phyloP scores from a whole-genome alignment of 1,140 invertebrate genomes.

The Drosophila quadrilineata region DNA sequence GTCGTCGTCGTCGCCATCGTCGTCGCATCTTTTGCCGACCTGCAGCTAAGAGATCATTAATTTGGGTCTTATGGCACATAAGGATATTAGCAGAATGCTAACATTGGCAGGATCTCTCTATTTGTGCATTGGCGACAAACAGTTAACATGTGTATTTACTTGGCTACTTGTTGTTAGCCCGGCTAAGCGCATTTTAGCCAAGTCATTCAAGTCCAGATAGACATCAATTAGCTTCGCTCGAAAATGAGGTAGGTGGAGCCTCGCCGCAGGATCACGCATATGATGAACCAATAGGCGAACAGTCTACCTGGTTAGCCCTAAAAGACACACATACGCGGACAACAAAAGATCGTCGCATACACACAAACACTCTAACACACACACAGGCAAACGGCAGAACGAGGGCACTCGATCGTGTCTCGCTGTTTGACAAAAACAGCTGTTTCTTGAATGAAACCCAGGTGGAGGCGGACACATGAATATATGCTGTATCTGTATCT shows the following conservation, averaged over 20 bases:
- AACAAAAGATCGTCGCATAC: constrained; percentile 13
- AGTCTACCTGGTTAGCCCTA: constrained; percentile 53
- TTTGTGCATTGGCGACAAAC: constrained; percentile 48
- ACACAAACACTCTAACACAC: not conserved
- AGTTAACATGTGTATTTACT: constrained; percentile 46
- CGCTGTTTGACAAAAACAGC: constrained; percentile 71
- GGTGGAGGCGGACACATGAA: constrained; percentile 46
- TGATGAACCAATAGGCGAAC: constrained; percentile 56
- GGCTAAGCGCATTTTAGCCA: constrained; percentile 32
- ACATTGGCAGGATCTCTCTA: constrained; percentile 19
- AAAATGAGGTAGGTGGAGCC: constrained; percentile 61
- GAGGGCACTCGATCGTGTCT: constrained; percentile 76
- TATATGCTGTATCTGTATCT: not conserved
- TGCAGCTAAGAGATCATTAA: constrained; percentile 65
- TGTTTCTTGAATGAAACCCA: constrained; percentile 75
- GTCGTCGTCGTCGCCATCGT: too few relatives aligned
- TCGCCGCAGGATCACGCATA: constrained; percentile 37
- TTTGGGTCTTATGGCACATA: constrained; percentile 67
- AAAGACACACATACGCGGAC: not conserved
- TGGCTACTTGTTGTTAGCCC: constrained; percentile 29
- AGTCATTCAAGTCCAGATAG: constrained; percentile 34
- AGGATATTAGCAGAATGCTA: constrained; percentile 49
- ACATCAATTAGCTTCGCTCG: constrained; percentile 41
- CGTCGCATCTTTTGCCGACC: constrained; percentile 19
- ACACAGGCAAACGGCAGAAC: constrained; percentile 51